Base-by-base conservation (phyloP, 2,888 invertebrate species). In the Eulithis prunata region DNA sequence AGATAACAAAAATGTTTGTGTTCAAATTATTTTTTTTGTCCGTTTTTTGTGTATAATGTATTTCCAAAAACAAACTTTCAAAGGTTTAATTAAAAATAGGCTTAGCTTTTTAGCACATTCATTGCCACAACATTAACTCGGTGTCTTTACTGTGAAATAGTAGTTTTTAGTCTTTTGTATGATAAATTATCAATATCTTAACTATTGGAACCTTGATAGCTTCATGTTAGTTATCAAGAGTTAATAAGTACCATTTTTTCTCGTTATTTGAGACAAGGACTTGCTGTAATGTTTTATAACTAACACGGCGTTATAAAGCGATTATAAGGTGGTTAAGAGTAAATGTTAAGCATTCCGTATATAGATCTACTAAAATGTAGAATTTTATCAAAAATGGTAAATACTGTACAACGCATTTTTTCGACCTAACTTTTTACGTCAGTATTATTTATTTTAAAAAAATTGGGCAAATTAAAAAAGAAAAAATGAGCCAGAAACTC, bases 321-420 rank as follows among this genome's bases (percentile, higher is more conserved):
- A 49, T 49, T 49, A 11, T 21, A 49, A 49, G 2, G 14, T 7
- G 49, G 21, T 8, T 62, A 57, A 71, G 67, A 70, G 10, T 68
- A 70, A 46, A 70, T 71, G n/a, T 21, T 78, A 81, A 75, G 81
- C 82, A 83, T 83, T 83, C 83, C 82, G 71, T 82, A 80, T 80
- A 79, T 81, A 81, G 78, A 74, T 71, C 71, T 75, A 74, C 72
- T 57, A 64, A 41, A 57, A 58, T 68, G 65, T 68, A 64, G 57
- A 52, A 57, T 57, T 68, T 71, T 73, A 69, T 46, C 70, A 62
- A 69, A 62, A 69, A 67, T 69, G 72, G 77, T 83, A 81, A 54
- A 78, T 74, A 79, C 75, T 71, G 68, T 77, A 79, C 85, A 83
- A 86, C 86, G 87, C 86, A 87, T 84, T 82, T 49, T 83, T 78